Conservation (phyloP, 2,888 invertebrate genomes). For the Formica aserva region DNA sequence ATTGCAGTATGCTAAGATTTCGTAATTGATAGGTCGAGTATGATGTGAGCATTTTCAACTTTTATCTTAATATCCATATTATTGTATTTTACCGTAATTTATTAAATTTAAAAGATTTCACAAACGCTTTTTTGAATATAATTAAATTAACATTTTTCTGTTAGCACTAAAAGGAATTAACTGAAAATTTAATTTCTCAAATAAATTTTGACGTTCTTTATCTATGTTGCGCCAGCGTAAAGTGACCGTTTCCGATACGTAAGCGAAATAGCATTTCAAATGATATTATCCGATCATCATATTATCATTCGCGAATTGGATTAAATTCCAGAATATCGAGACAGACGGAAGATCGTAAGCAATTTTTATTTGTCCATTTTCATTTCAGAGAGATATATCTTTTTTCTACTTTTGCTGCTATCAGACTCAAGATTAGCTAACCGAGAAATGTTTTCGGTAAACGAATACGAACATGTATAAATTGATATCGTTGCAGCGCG, state of each 20-base stretch:
- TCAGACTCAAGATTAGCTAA: slow-evolving; percentile 32
- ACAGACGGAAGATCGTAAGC: slow-evolving; percentile 23
- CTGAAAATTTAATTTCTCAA: neutral
- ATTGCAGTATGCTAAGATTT: slow-evolving; percentile 9
- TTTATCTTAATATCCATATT: neutral
- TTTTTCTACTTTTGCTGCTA: neutral
- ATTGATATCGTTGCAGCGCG: slow-evolving; percentile 42
- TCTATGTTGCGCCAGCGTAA: neutral
- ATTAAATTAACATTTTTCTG: neutral
- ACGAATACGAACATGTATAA: slow-evolving; percentile 46
- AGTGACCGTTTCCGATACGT: slow-evolving; percentile 14
- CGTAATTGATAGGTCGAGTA: neutral
- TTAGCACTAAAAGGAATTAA: slow-evolving; percentile 3
- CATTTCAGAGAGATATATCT: neutral
- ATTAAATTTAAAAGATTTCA: slow-evolving; percentile 11
- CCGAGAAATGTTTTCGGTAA: slow-evolving; percentile 39
- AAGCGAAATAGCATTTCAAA: slow-evolving; percentile 34
- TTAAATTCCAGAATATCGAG: neutral
- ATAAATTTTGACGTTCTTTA: neutral
- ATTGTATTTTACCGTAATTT: neutral
- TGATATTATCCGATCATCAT: neutral
- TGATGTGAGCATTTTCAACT: neutral
- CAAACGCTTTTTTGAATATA: neutral
- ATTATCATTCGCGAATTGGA: slow-evolving; percentile 5
- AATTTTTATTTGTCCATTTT: slow-evolving; percentile 38